Evolutionary conservation across 2,888 invertebrate genomes (phyloP).

Genomic region (Sarcophaga rosellei): DNA sequence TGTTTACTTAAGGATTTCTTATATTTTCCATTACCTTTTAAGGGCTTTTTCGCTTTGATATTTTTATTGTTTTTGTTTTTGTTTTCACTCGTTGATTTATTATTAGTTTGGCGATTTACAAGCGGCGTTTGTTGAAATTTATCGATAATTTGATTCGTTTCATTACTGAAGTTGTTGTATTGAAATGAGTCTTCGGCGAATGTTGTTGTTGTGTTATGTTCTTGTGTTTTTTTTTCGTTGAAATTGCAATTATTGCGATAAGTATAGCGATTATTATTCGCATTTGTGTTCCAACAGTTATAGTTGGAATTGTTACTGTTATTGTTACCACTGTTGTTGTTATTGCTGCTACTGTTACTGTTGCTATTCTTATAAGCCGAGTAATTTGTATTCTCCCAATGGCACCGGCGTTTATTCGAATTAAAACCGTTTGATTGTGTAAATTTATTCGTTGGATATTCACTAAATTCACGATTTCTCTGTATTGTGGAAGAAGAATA

Average conservation of each 20-base stretch:
- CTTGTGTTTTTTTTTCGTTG: constrained; percentile 8
- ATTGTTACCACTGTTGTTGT: not conserved
- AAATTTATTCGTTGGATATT: constrained; percentile 17
- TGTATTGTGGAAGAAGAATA: not conserved
- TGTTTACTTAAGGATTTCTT: not conserved
- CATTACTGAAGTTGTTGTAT: constrained; percentile 29
- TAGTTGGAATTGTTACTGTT: constrained; percentile 27
- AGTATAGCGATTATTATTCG: constrained; percentile 2
- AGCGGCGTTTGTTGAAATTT: not conserved
- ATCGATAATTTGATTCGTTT: constrained; percentile 9
- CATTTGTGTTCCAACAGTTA: constrained; percentile 21
- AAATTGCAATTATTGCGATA: constrained; percentile 38
- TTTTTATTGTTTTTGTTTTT: not conserved
- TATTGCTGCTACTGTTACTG: not conserved
- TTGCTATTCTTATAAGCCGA: not conserved
- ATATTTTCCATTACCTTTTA: not conserved
- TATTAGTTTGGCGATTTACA: not conserved
- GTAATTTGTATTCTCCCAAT: constrained; percentile 4
- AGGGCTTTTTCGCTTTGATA: not conserved
- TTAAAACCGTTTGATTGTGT: constrained; percentile 26
- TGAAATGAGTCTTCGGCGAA: constrained; percentile 51
- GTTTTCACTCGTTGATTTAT: not conserved
- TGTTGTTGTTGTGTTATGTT: constrained; percentile 6
- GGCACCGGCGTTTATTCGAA: constrained; percentile 43
- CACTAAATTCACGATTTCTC: constrained; percentile 44